Evolutionary conservation across 2,888 invertebrate species (phyloP).

Genomic region (Andrena bucephala): DNA sequence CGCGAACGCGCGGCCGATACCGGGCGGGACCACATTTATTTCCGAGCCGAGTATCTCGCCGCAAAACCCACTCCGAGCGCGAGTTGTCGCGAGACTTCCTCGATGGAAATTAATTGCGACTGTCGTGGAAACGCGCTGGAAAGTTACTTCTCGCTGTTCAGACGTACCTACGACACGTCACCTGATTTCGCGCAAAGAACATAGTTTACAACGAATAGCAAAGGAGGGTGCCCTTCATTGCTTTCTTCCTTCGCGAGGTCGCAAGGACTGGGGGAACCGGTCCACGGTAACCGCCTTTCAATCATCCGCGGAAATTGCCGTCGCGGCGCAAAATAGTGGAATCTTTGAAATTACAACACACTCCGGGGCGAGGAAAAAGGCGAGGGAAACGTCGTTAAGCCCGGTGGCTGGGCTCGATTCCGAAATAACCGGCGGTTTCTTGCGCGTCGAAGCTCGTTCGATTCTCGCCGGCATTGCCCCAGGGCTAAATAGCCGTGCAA

Average conservation of each 20-base stretch:
- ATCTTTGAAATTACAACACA: constrained; percentile 59
- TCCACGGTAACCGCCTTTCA: constrained; percentile 52
- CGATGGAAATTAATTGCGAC: constrained; percentile 1
- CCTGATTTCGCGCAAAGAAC: background rate
- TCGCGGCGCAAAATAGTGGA: constrained; percentile 20
- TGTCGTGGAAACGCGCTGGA: background rate
- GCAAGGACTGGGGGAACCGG: background rate
- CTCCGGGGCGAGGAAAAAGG: constrained; percentile 49
- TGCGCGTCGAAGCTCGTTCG: constrained; percentile 60
- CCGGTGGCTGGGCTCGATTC: constrained; percentile 73
- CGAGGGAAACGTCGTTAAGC: constrained; percentile 58
- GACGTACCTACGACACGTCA: background rate
- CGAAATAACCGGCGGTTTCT: constrained; percentile 67
- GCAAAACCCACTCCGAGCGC: background rate
- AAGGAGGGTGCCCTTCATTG: background rate
- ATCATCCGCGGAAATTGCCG: constrained; percentile 59
- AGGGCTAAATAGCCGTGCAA: constrained; percentile 65
- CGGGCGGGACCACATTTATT: constrained; percentile 23
- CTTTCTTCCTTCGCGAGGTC: background rate
- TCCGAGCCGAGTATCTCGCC: background rate
- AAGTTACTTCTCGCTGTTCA: background rate
- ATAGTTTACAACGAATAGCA: background rate
- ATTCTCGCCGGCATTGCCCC: constrained; percentile 60
- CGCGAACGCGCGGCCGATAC: background rate
- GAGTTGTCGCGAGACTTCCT: background rate